phyloP scores from a whole-genome alignment of 2,888 invertebrate species.

The Norana najaformis region DNA sequence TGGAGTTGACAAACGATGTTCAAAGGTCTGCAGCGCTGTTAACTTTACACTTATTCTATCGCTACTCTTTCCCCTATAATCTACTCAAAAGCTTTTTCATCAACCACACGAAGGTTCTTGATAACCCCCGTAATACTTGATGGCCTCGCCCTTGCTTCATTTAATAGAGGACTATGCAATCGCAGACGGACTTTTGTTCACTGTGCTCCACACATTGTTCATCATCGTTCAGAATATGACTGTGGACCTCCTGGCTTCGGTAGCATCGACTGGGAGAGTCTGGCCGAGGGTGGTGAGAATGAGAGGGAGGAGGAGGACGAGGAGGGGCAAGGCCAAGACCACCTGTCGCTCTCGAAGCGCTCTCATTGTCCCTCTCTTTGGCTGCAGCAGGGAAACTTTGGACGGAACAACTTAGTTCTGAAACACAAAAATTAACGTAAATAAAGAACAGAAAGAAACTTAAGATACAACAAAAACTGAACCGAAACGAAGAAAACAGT shows the following conservation, averaged over 20 bases:
- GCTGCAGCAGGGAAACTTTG: conserved; percentile 22
- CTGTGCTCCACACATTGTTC: background rate
- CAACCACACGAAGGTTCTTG: background rate
- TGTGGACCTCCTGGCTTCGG: background rate
- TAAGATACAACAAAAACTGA: background rate
- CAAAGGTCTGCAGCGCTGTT: background rate
- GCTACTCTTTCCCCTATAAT: background rate
- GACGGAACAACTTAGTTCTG: conserved; percentile 22
- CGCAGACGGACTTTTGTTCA: conserved; percentile 9
- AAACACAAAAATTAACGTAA: conserved; percentile 16
- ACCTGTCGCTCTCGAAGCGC: background rate
- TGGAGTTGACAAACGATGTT: background rate
- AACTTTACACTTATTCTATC: background rate
- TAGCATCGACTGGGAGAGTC: background rate
- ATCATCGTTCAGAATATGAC: conserved; percentile 13
- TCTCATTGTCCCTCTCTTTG: conserved; percentile 3
- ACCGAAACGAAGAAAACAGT: background rate
- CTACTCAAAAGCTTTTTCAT: background rate
- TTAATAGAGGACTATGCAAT: conserved; percentile 10
- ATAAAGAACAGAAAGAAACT: background rate
- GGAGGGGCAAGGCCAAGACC: conserved; percentile 10
- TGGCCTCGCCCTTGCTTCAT: background rate
- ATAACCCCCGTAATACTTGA: background rate
- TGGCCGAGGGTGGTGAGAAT: background rate
- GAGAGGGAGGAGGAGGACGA: background rate